phyloP scores from a whole-genome alignment of 2,888 invertebrate genomes.

The Heliconius ethilla region DNA sequence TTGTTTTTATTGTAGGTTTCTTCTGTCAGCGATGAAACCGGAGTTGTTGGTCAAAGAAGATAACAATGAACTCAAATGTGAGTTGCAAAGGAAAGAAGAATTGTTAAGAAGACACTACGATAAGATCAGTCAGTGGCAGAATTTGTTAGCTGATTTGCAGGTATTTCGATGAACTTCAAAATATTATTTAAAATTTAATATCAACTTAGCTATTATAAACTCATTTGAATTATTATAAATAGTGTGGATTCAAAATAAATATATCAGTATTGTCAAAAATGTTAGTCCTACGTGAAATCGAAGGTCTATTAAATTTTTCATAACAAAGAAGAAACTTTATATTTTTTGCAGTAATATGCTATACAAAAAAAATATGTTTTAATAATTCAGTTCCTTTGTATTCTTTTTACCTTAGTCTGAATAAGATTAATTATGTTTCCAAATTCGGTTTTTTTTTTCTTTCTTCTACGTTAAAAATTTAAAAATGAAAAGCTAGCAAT shows the following conservation, averaged over 20 bases:
- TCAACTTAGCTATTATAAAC: not conserved
- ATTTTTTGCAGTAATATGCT: too few relatives aligned
- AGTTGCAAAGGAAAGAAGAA: slow-evolving; percentile 94
- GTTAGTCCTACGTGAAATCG: too few relatives aligned
- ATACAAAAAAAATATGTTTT: too few relatives aligned
- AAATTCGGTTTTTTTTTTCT: not conserved
- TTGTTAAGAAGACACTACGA: slow-evolving; percentile 93
- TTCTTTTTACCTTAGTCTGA: too few relatives aligned
- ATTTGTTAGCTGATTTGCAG: slow-evolving; percentile 90
- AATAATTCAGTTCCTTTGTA: too few relatives aligned
- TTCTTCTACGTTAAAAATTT: not conserved
- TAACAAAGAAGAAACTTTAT: too few relatives aligned
- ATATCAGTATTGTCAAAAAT: too few relatives aligned
- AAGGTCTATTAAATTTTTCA: too few relatives aligned
- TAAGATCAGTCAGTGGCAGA: slow-evolving; percentile 95
- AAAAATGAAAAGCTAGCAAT: not conserved
- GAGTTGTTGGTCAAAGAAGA: slow-evolving; percentile 96
- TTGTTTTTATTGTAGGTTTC: slow-evolving; percentile 75
- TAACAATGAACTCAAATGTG: slow-evolving; percentile 91
- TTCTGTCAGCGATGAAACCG: slow-evolving; percentile 94
- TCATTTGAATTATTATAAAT: not conserved
- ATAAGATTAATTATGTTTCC: too few relatives aligned
- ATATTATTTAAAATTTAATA: not conserved
- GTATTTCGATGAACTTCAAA: slow-evolving; percentile 43
- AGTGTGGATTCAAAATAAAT: too few relatives aligned